A percentile compares a stretch with the other conserved stretches of the same genome.
phyloP scores from a whole-genome alignment of 1,140 invertebrate species.

The Zaprionus capensis region DNA sequence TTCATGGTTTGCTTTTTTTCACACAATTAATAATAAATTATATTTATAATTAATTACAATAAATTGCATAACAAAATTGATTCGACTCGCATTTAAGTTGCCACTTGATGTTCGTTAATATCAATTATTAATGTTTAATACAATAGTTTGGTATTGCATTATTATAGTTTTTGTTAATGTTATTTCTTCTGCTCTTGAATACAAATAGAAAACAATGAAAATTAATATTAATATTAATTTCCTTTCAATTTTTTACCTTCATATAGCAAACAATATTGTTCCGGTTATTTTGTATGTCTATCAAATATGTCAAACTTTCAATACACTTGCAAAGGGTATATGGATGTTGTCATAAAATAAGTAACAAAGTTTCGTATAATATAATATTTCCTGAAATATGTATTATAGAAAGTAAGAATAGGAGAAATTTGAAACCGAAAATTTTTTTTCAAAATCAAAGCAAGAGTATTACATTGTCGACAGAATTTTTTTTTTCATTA shows the following conservation, averaged over 20 bases:
- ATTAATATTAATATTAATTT: constrained; percentile 48
- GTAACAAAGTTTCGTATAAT: background rate
- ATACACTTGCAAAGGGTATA: constrained; percentile 5
- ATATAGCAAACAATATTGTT: constrained; percentile 12
- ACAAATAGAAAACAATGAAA: constrained; percentile 61
- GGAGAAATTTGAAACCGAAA: background rate
- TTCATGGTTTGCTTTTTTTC: constrained; percentile 36
- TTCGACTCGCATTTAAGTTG: constrained; percentile 40
- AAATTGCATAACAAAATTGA: constrained; percentile 71
- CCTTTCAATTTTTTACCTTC: constrained; percentile 3
- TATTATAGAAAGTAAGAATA: background rate
- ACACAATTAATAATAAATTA: constrained; percentile 65
- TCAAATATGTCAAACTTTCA: background rate
- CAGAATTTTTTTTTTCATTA: constrained; percentile 1
- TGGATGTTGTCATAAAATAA: background rate
- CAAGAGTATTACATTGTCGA: constrained; percentile 6
- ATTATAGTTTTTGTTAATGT: constrained; percentile 30
- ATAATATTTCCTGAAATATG: constrained; percentile 1
- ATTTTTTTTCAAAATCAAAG: background rate
- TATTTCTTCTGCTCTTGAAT: constrained; percentile 22
- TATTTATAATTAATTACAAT: constrained; percentile 72
- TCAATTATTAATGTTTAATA: constrained; percentile 53
- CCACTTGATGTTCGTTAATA: constrained; percentile 33
- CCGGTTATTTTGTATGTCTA: constrained; percentile 13
- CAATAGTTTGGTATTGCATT: constrained; percentile 38